A percentile compares a stretch with the other conserved stretches of the same genome.
Conservation (phyloP, 2,797 vertebrate genomes). For the Halcyon smyrnensis region DNA sequence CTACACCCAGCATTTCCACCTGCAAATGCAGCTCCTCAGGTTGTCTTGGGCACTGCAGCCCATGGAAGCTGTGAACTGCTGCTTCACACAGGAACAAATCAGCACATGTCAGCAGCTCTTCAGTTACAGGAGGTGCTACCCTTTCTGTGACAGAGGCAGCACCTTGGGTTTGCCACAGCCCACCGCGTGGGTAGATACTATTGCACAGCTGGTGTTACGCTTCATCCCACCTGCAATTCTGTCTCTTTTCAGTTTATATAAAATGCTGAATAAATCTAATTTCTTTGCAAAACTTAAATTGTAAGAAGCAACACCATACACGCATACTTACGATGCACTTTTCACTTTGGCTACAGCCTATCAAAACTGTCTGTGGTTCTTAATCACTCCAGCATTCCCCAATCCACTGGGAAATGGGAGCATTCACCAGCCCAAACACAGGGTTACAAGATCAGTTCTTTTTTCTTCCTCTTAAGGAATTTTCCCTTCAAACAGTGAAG, state of each 20-base stretch:
- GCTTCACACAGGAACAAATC: not conserved
- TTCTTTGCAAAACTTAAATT: not conserved
- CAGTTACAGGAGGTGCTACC: not conserved
- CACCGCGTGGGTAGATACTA: not conserved
- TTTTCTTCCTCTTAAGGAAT: not conserved
- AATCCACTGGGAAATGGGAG: not conserved
- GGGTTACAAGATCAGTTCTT: not conserved
- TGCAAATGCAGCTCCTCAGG: not conserved
- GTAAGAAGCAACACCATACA: not conserved
- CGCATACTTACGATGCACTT: not conserved
- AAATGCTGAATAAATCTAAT: not conserved
- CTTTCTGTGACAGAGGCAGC: not conserved
- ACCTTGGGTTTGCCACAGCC: not conserved
- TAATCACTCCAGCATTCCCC: not conserved
- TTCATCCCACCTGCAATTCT: not conserved
- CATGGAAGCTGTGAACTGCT: not conserved
- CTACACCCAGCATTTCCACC: not conserved
- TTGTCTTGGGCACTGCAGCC: not conserved
- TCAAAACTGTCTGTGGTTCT: not conserved
- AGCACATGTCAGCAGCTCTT: not conserved
- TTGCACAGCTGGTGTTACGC: not conserved
- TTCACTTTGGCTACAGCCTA: not conserved
- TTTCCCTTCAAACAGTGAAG: not conserved
- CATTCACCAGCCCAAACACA: not conserved
- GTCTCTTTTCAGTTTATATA: not conserved